Evolutionary conservation across 2,113 vertebrate genomes (phyloP).

Genomic region (Bos taurus): ARS-UCD2.0 NC_037335.1:110894001-110894500

Average conservation of each 20-base stretch:
- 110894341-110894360: fast-evolving
- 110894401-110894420: fast-evolving
- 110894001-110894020: background rate
- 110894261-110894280: background rate
- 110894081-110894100: background rate
- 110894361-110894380: background rate
- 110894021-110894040: background rate
- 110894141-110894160: background rate
- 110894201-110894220: background rate
- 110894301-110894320: background rate
- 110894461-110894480: background rate
- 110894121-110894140: background rate
- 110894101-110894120: background rate
- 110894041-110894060: background rate
- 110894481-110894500: background rate
- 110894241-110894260: background rate
- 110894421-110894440: background rate
- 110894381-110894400: background rate
- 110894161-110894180: background rate
- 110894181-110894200: background rate
- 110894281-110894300: background rate
- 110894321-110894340: background rate
- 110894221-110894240: background rate
- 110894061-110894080: background rate
- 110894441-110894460: background rate